Conservation (phyloP, 2,888 invertebrate species). For the Operophtera brumata region DNA sequence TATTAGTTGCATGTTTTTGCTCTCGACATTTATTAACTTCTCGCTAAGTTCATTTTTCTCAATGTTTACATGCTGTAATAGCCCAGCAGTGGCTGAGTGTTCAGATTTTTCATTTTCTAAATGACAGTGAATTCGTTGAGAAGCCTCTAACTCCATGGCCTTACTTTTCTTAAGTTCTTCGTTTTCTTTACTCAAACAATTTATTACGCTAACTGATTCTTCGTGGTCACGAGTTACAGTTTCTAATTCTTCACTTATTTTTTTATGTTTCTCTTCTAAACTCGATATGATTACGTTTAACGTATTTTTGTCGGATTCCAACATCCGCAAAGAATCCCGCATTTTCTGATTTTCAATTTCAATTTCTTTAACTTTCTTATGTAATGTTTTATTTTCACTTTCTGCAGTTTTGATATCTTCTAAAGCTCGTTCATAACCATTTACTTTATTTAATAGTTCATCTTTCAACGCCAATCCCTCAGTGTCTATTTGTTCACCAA, state of each 20-base stretch:
- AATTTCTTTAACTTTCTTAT: slow-evolving; percentile 6
- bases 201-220: slow-evolving; percentile 1
- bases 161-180: slow-evolving; percentile 7
- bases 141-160: slow-evolving; percentile 2
- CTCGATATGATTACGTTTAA: slow-evolving; percentile 1
- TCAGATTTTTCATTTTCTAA: slow-evolving; percentile 20
- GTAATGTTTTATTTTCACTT: slow-evolving; percentile 28
- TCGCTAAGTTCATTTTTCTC: slow-evolving; percentile 24
- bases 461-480: slow-evolving; percentile 2
- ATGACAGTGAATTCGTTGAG: slow-evolving; percentile 6
- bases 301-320: slow-evolving; percentile 11
- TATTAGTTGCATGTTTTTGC: slow-evolving; percentile 26
- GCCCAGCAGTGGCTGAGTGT: slow-evolving; percentile 11
- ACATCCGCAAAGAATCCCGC: not conserved
- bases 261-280: slow-evolving; percentile 8
- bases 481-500: slow-evolving; percentile 5
- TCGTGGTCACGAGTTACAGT: slow-evolving; percentile 8
- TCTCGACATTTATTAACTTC: slow-evolving; percentile 33
- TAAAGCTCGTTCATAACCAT: slow-evolving; percentile 16
- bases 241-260: slow-evolving; percentile 6
- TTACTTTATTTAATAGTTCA: slow-evolving; percentile 5
- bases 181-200: slow-evolving; percentile 6
- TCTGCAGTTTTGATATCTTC: slow-evolving; percentile 23
- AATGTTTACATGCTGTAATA: slow-evolving; percentile 9
- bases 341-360: slow-evolving; percentile 12